Base-by-base conservation (phyloP, 92 coral and sea anemone genomes). In the Phenganax marumi region DNA sequence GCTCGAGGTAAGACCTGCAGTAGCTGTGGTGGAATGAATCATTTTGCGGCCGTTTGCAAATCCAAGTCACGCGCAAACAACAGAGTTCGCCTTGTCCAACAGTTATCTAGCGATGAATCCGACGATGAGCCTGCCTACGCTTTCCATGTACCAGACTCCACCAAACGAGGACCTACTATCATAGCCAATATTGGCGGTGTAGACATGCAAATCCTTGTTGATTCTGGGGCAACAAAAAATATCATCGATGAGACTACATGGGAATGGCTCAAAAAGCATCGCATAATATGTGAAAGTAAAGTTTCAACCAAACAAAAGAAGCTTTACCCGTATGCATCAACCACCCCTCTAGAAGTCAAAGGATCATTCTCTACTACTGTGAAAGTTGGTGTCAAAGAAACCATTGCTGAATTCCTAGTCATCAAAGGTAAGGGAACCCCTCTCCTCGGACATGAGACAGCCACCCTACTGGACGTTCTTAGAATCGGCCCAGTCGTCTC, bases 391-490 rank as follows among this genome's bases (percentile, higher is more conserved):
- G 13, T 68, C 17, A 68, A 25, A 68, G 33, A 10, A 10, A 22
- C 46, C 8, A 21, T 8, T 9, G 74, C 74, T 21, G 74, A 68
- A 22, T 10, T 68, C 74, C 75, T 86, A 50, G 82, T 86, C 17
- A 86, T 81, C 33, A 86, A 75, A 82, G 89, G 87, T 43, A 87
- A 75, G 75, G 89, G 86, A 10, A 24, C 26, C 86, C 86, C 86
- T 82, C 73, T 72, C 82, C 54, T 81, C 82, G 11, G 66, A 86
- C 57, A 81, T 6, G 74, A n/a, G n/a, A n/a, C n/a, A n/a, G n/a
- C n/a, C n/a, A n/a, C n/a, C n/a, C n/a, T n/a, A n/a, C n/a, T n/a
- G n/a, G n/a, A n/a, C n/a, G n/a, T n/a, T n/a, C n/a, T n/a, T n/a
- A n/a, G n/a, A n/a, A n/a, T n/a, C n/a, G 8, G 60, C 60, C 60